Evolutionary conservation across 1,140 invertebrate genomes (phyloP).

Genomic region (Limonius californicus): DNA sequence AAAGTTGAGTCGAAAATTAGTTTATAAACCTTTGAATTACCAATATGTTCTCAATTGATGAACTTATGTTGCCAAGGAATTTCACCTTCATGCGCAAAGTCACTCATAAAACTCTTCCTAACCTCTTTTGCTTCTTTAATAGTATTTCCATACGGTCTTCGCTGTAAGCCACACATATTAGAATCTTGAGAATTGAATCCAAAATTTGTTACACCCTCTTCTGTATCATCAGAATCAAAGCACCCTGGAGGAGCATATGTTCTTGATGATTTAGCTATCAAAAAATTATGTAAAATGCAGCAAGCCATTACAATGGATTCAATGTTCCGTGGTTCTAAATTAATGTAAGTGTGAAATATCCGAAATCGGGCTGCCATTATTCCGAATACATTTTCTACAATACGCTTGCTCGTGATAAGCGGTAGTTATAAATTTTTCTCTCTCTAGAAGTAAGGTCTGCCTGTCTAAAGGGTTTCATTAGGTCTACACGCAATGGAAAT

Average conservation of each 20-base stretch:
- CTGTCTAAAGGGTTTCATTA: constrained; percentile 46
- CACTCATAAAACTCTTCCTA: constrained; percentile 27
- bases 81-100: constrained; percentile 31
- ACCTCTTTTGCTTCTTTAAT: constrained; percentile 28
- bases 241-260: constrained; percentile 29
- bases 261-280: background rate
- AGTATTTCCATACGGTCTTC: constrained; percentile 25
- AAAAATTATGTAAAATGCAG: constrained; percentile 23
- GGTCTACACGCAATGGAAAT: constrained; percentile 36
- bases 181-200: constrained; percentile 19
- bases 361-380: constrained; percentile 45
- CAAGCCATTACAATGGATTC: constrained; percentile 16
- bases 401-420: constrained; percentile 37
- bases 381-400: constrained; percentile 50
- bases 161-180: constrained; percentile 24
- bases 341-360: constrained; percentile 37
- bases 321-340: constrained; percentile 27
- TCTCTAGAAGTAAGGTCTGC: constrained; percentile 31
- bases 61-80: constrained; percentile 30
- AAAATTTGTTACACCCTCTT: constrained; percentile 16
- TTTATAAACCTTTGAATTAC: too few relatives aligned
- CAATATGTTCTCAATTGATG: background rate
- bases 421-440: constrained; percentile 40
- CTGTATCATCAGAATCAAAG: constrained; percentile 33
- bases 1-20: too few relatives aligned